Conservation (phyloP, 2,888 invertebrate genomes). For the Nymphalis polychloros region DNA sequence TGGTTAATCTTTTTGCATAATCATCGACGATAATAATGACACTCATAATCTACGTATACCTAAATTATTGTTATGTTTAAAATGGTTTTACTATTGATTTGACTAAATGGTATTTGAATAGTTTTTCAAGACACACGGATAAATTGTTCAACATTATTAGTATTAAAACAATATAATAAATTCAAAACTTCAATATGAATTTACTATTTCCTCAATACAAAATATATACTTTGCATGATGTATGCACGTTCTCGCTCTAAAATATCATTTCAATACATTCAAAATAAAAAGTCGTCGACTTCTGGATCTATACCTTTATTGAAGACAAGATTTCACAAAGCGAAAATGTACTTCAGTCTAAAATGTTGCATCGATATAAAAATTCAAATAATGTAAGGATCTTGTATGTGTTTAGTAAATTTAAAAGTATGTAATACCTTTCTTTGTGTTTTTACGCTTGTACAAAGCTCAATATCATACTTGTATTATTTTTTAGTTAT, state of each 20-base stretch:
- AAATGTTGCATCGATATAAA: not conserved
- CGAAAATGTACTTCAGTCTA: not conserved
- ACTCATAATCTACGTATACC: no score
- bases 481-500: not conserved
- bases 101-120: no score
- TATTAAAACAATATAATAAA: not conserved
- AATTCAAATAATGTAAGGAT: no score
- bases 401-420: no score
- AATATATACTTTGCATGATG: slow-evolving; percentile 11
- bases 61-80: no score
- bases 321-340: slow-evolving; percentile 8
- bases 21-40: no score
- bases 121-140: not conserved
- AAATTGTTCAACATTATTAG: not conserved
- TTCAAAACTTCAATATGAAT: not conserved
- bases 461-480: not conserved
- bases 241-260: slow-evolving; percentile 13
- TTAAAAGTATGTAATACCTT: no score
- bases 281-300: slow-evolving; percentile 14
- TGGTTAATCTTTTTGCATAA: no score
- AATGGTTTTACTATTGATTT: no score
- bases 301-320: slow-evolving; percentile 1
- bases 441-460: not conserved
- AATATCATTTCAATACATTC: slow-evolving; percentile 11
- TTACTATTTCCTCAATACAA: slow-evolving; percentile 7